Evolutionary conservation across 2,113 vertebrate species (phyloP).

Genomic region (Callaeas wilsoni): DNA sequence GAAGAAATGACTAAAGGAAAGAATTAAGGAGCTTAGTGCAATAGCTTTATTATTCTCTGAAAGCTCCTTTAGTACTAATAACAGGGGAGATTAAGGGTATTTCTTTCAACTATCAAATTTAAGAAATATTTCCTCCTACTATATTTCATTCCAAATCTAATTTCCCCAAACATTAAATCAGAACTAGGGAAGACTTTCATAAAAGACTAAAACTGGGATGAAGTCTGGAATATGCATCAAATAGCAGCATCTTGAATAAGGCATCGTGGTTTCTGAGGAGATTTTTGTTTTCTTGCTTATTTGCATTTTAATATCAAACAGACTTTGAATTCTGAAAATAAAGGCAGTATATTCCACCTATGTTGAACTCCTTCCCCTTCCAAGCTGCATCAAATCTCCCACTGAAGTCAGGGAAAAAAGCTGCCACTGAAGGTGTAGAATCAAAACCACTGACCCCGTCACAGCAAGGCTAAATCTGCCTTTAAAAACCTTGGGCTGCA

Average conservation of each 20-base stretch:
- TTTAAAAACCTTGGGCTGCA: neutral
- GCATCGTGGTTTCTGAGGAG: neutral
- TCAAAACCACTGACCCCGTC: neutral
- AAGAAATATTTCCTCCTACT: neutral
- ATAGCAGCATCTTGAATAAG: neutral
- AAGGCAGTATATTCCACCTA: neutral
- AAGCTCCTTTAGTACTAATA: slow-evolving; percentile 20
- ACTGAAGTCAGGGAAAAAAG: neutral
- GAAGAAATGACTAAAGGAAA: neutral
- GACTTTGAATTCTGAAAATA: neutral
- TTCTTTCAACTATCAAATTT: neutral
- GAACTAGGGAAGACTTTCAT: neutral
- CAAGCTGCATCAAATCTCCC: neutral
- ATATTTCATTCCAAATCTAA: neutral
- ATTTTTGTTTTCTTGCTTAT: neutral
- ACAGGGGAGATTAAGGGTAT: slow-evolving; percentile 12
- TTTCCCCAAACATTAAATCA: slow-evolving; percentile 21
- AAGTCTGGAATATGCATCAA: neutral
- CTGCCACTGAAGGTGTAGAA: neutral
- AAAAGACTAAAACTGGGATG: neutral
- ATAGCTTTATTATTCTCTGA: slow-evolving; percentile 10
- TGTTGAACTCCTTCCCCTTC: neutral
- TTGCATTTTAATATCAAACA: neutral
- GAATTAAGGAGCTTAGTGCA: neutral
- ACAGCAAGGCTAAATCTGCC: neutral